Percentiles rank a stretch among this genome's conserved stretches.
These are phyloP conservation scores for Pomacea maculata DNA, from an alignment of 1,140 invertebrate genomes.

Conservation along the genomic window DNA sequence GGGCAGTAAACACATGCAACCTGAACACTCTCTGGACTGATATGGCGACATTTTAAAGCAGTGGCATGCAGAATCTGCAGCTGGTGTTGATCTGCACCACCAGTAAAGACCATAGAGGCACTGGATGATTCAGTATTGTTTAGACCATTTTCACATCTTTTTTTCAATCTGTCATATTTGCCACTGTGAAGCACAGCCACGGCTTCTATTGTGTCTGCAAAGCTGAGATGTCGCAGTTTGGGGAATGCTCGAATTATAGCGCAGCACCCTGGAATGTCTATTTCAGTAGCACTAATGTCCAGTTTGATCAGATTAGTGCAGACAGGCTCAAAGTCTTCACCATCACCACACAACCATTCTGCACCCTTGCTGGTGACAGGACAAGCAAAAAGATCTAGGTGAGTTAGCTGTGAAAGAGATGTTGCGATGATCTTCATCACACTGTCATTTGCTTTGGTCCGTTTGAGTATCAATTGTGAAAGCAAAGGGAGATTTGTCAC, in stretches of 20 bases:
- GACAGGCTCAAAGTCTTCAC: slow-evolving; percentile 6
- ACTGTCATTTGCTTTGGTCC: slow-evolving; percentile 14
- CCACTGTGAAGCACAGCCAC: slow-evolving; percentile 7
- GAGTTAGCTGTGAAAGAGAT: neutral
- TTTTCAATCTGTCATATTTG: slow-evolving; percentile 5
- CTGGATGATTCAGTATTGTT: no score
- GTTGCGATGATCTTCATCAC: slow-evolving; percentile 8
- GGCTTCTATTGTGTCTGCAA: slow-evolving; percentile 22
- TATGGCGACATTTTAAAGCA: slow-evolving; percentile 16
- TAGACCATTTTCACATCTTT: neutral
- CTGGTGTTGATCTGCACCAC: slow-evolving; percentile 4
- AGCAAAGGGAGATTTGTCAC: slow-evolving; percentile 15
- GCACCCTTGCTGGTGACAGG: slow-evolving; percentile 22
- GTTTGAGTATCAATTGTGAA: neutral
- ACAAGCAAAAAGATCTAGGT: slow-evolving; percentile 23
- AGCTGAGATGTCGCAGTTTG: slow-evolving; percentile 10
- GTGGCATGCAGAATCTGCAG: slow-evolving; percentile 18
- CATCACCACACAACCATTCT: slow-evolving; percentile 10
- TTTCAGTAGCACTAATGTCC: slow-evolving; percentile 26
- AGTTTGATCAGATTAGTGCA: slow-evolving; percentile 12
- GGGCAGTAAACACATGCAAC: slow-evolving; percentile 17
- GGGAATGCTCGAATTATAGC: slow-evolving; percentile 6
- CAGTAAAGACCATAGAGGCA: neutral
- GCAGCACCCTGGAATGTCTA: slow-evolving; percentile 8
- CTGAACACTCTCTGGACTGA: slow-evolving; percentile 17